A percentile compares a stretch with the other conserved stretches of the same genome.
Evolutionary conservation across 2,797 vertebrate genomes (phyloP).

Genomic region (Bryconaethiops microstoma): DNA sequence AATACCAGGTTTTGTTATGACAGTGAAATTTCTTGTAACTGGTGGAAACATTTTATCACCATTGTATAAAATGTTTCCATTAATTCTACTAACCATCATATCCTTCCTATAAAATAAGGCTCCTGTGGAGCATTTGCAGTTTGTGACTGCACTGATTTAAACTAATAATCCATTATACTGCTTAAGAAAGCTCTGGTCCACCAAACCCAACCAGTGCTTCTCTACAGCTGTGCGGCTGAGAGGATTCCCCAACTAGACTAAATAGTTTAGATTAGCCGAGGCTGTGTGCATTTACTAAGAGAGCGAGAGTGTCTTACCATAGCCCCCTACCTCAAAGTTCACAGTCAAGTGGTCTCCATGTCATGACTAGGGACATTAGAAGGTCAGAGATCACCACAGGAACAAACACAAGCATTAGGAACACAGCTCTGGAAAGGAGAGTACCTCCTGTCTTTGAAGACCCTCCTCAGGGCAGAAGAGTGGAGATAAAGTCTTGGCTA

Average conservation of each 20-base stretch:
- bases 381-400: conserved; percentile 46
- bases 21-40: too few relatives aligned
- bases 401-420: conserved; percentile 52
- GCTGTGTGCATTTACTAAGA: conserved; percentile 54
- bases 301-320: conserved; percentile 36
- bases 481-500: conserved; percentile 18
- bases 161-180: conserved; percentile 17
- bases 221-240: conserved; percentile 31
- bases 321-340: conserved; percentile 47
- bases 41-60: background rate
- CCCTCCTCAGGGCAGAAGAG: conserved; percentile 11
- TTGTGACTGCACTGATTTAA: background rate
- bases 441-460: conserved; percentile 29
- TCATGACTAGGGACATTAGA: conserved; percentile 36
- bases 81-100: background rate
- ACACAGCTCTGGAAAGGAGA: conserved; percentile 33
- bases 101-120: background rate
- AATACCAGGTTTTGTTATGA: too few relatives aligned
- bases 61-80: too few relatives aligned
- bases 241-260: conserved; percentile 58
- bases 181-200: conserved; percentile 13
- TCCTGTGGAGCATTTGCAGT: background rate
- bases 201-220: background rate
- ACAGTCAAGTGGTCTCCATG: conserved; percentile 55
- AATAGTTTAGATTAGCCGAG: conserved; percentile 65